phyloP scores from a whole-genome alignment of 2,888 invertebrate genomes.

The Cheilosia impressa region DNA sequence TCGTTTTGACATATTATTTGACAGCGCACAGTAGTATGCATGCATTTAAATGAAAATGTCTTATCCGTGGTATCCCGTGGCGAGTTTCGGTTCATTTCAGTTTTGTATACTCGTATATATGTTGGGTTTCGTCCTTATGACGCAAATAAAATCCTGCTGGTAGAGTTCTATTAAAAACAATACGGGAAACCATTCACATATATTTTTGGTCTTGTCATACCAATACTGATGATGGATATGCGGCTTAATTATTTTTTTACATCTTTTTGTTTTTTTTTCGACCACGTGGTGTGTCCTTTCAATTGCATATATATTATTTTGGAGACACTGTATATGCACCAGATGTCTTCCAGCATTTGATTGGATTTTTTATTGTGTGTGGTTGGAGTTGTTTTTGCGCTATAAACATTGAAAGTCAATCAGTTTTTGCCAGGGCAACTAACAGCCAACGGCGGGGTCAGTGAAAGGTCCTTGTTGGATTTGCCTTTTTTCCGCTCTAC shows the following conservation, averaged over 20 bases:
- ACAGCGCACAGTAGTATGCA: constrained; percentile 53
- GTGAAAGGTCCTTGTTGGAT: constrained; percentile 38
- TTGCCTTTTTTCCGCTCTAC: neutral
- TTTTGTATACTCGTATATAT: constrained; percentile 5
- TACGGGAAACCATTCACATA: constrained; percentile 13
- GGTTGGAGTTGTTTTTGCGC: constrained; percentile 56
- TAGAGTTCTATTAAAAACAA: constrained; percentile 45
- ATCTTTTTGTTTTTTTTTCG: constrained; percentile 27
- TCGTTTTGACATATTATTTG: constrained; percentile 74
- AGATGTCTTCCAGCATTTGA: constrained; percentile 17
- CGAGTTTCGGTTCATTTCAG: constrained; percentile 59
- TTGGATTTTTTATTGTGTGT: neutral
- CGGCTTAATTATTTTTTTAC: constrained; percentile 51
- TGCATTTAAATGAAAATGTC: constrained; percentile 70
- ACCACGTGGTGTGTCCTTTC: constrained; percentile 71
- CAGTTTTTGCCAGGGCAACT: constrained; percentile 69
- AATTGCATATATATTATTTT: constrained; percentile 11
- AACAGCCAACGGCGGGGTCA: constrained; percentile 33
- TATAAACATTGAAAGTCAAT: constrained; percentile 68
- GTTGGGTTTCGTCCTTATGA: constrained; percentile 51
- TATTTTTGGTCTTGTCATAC: constrained; percentile 36
- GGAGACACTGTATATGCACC: constrained; percentile 19
- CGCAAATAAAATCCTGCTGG: constrained; percentile 58
- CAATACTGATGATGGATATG: constrained; percentile 40
- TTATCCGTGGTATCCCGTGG: constrained; percentile 73